These are phyloP conservation scores for Melanotaenia boesemani DNA, from an alignment of 2,797 vertebrate genomes.

Conservation along the genomic window DNA sequence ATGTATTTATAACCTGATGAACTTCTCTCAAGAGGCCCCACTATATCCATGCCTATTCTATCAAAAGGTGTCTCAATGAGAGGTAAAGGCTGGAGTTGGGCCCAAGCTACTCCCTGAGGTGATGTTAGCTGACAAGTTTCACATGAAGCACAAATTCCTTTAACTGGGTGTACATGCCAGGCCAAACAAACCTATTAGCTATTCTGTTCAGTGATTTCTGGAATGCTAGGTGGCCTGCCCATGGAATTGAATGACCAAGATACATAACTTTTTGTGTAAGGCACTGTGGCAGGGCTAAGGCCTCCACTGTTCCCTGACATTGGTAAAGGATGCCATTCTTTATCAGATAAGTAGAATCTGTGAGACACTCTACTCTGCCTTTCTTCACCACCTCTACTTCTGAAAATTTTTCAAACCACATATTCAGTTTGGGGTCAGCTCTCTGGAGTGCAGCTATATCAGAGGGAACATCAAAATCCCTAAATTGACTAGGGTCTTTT, in stretches of 20 bases:
- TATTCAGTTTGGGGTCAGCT: too few species aligned
- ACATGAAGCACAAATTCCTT: not conserved
- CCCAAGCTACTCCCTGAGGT: not conserved
- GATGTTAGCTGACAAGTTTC: not conserved
- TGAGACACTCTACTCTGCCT: not conserved
- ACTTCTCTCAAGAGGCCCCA: not conserved
- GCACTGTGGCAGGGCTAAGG: not conserved
- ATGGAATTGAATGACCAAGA: not conserved
- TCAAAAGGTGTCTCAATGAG: not conserved
- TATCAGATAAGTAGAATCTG: not conserved
- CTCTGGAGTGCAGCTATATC: too few species aligned
- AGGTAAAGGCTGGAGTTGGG: not conserved
- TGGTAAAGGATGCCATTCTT: not conserved
- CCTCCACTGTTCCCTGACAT: not conserved
- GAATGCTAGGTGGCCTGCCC: not conserved
- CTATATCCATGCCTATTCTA: not conserved
- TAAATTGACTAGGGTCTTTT: too few species aligned
- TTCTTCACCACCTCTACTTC: not conserved
- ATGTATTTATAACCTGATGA: too few species aligned
- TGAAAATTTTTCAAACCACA: not conserved
- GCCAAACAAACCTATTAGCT: not conserved
- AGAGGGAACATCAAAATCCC: too few species aligned
- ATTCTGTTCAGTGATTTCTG: not conserved
- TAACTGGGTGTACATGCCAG: not conserved
- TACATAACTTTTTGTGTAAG: not conserved